A percentile compares a stretch with the other conserved stretches of the same genome.
These are phyloP conservation scores for Lapara coniferarum DNA, from an alignment of 2,888 invertebrate genomes.

Conservation along the genomic window DNA sequence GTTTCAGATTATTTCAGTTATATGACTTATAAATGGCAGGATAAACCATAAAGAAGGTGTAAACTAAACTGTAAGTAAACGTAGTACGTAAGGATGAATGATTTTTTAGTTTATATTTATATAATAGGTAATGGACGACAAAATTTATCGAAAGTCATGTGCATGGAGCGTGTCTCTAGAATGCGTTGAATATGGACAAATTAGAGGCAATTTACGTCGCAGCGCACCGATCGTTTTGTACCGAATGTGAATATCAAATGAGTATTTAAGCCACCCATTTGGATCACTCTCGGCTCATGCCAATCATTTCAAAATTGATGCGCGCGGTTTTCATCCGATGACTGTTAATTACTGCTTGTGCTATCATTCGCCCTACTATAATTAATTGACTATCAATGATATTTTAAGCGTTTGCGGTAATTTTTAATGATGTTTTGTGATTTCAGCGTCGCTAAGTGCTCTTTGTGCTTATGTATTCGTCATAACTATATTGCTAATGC, in stretches of 20 bases:
- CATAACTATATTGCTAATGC: too few relatives aligned
- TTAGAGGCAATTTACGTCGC: conserved; percentile 72
- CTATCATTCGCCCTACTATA: conserved; percentile 41
- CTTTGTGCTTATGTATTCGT: background rate
- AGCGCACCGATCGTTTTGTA: conserved; percentile 58
- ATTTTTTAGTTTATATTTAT: conserved; percentile 1
- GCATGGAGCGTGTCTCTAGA: conserved; percentile 37
- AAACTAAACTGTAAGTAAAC: too few relatives aligned
- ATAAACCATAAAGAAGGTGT: too few relatives aligned
- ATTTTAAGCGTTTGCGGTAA: conserved; percentile 9
- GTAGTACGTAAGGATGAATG: background rate
- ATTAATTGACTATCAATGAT: conserved; percentile 22
- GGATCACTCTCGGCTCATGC: conserved; percentile 72
- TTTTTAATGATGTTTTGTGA: conserved; percentile 10
- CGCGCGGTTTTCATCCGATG: conserved; percentile 64
- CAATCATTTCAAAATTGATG: conserved; percentile 76
- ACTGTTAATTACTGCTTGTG: conserved; percentile 56
- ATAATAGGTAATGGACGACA: conserved; percentile 13
- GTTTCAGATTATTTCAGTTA: too few relatives aligned
- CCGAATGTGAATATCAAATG: conserved; percentile 80
- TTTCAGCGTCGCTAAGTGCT: background rate
- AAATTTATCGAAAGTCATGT: conserved; percentile 19
- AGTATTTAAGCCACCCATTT: conserved; percentile 76
- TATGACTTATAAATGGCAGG: too few relatives aligned
- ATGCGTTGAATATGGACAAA: conserved; percentile 70